phyloP scores from a whole-genome alignment of 2,888 invertebrate species.

The Papilio elwesi region DNA sequence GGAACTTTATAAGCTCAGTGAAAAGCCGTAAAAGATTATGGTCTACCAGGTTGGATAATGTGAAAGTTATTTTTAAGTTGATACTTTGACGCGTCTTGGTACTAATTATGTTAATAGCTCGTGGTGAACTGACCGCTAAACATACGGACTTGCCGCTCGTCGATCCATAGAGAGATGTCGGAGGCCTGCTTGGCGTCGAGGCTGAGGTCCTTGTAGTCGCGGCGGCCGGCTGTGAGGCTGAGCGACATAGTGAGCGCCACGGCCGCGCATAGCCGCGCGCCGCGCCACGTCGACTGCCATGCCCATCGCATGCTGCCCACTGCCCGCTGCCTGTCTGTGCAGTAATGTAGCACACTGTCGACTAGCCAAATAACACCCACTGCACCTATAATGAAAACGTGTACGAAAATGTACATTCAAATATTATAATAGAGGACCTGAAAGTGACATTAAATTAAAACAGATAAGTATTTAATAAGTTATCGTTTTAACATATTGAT shows the following conservation, averaged over 20 bases:
- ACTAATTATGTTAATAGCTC: background rate
- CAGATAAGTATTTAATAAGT: too few relatives aligned
- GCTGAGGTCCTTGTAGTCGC: conserved; percentile 65
- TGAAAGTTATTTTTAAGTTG: background rate
- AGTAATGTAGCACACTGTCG: background rate
- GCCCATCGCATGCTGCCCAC: conserved; percentile 55
- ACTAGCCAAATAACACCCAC: background rate
- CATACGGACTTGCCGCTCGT: conserved; percentile 95
- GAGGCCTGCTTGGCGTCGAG: conserved; percentile 60
- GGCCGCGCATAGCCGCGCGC: conserved; percentile 72
- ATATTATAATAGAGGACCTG: too few relatives aligned
- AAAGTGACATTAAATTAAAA: too few relatives aligned
- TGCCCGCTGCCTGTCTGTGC: too few relatives aligned
- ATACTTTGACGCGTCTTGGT: background rate
- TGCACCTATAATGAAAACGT: background rate
- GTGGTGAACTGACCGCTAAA: conserved; percentile 89
- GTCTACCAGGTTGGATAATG: too few relatives aligned
- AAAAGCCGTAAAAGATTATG: too few relatives aligned
- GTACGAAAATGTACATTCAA: background rate
- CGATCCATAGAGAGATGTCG: conserved; percentile 94
- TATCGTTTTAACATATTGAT: too few relatives aligned
- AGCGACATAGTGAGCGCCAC: conserved; percentile 73
- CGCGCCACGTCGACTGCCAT: conserved; percentile 70
- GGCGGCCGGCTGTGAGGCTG: conserved; percentile 69
- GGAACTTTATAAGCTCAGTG: too few relatives aligned